Percentiles rank a stretch among this genome's conserved stretches.
Evolutionary conservation across 2,113 vertebrate genomes (phyloP).

Genomic region (Hippocampus mohnikei): DNA sequence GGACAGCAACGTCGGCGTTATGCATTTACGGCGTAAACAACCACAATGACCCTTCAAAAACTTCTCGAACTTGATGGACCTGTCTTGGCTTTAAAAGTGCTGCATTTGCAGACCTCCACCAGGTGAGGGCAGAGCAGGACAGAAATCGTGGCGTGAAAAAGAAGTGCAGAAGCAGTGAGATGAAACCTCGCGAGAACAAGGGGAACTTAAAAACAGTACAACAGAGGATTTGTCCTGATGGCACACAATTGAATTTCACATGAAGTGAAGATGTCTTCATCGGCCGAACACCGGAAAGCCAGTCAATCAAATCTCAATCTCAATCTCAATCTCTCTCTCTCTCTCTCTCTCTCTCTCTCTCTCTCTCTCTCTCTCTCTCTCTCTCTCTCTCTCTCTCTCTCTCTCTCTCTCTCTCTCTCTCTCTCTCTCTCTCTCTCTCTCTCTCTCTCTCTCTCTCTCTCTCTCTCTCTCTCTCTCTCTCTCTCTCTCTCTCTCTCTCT

Average conservation of each 20-base stretch:
- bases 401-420: too few species aligned
- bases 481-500: too few species aligned
- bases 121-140: conserved; percentile 44
- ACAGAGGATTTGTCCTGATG: neutral
- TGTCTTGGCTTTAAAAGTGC: neutral
- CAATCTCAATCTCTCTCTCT: too few species aligned
- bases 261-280: neutral
- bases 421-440: too few species aligned
- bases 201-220: too few species aligned
- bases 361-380: too few species aligned
- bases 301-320: neutral
- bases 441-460: too few species aligned
- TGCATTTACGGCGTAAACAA: too few species aligned
- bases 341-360: too few species aligned
- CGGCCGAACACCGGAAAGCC: neutral
- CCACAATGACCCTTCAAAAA: neutral
- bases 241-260: neutral
- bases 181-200: neutral
- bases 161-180: neutral
- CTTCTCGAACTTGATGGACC: neutral
- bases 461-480: too few species aligned
- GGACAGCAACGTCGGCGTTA: neutral
- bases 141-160: neutral
- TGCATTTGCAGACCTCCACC: conserved; percentile 21
- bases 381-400: too few species aligned